phyloP scores from a whole-genome alignment of 2,888 invertebrate genomes.

The Synanthedon vespiformis region DNA sequence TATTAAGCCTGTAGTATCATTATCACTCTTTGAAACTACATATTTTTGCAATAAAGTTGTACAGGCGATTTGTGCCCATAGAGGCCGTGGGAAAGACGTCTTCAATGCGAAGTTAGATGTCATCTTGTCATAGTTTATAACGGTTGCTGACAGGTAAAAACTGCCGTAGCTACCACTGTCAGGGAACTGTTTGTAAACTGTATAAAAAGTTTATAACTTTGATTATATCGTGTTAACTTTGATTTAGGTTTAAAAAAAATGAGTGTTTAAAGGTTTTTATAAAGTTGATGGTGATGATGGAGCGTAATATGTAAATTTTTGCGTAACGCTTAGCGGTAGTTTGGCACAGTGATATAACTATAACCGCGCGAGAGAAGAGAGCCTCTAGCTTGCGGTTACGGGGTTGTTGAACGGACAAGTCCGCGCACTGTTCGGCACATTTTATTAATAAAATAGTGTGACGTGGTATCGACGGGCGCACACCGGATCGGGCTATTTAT shows the following conservation, averaged over 20 bases:
- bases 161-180: not conserved
- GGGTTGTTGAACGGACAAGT: conserved; percentile 59
- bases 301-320: not conserved
- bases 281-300: no score
- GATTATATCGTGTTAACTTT: no score
- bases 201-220: no score
- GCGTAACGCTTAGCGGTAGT: conserved; percentile 1
- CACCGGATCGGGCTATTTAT: conserved; percentile 56
- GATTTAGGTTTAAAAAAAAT: no score
- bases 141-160: conserved; percentile 15
- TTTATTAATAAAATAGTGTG: conserved; percentile 66
- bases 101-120: conserved; percentile 9
- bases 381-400: conserved; percentile 39
- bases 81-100: conserved; percentile 53
- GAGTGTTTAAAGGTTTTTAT: no score
- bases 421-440: conserved; percentile 36
- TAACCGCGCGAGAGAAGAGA: conserved; percentile 28
- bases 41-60: not conserved
- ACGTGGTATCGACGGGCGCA: conserved; percentile 56
- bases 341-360: conserved; percentile 33
- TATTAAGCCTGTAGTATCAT: no score
- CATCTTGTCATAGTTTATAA: conserved; percentile 35
- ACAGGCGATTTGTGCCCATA: conserved; percentile 3
- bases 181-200: not conserved
- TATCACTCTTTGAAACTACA: no score